Evolutionary conservation across 2,113 vertebrate genomes (phyloP).

Genomic region (Callopanchax toddi): DNA sequence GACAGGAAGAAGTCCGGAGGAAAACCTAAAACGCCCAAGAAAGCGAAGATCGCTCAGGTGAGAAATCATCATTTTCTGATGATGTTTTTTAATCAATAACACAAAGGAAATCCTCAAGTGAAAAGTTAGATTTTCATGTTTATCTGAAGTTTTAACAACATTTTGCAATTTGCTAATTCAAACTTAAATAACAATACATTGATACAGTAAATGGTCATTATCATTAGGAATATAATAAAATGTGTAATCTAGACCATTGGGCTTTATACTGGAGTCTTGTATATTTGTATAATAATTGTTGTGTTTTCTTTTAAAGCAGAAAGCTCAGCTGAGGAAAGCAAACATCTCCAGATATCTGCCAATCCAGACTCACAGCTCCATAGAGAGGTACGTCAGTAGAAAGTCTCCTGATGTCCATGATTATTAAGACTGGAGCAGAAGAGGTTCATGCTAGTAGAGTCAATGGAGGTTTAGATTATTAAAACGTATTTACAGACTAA

Average conservation of each 20-base stretch:
- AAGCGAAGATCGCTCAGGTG: constrained; percentile 83
- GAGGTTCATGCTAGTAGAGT: too few species aligned
- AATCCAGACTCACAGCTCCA: constrained; percentile 76
- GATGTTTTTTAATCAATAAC: too few species aligned
- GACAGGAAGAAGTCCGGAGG: constrained; percentile 83
- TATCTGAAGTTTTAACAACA: too few species aligned
- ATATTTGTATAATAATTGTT: not conserved
- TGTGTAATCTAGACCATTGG: not conserved
- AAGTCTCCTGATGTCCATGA: too few species aligned
- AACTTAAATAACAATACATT: too few species aligned
- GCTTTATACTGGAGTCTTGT: not conserved
- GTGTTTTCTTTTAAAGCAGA: constrained; percentile 65
- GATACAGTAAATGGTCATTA: too few species aligned
- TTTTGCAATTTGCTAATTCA: too few species aligned
- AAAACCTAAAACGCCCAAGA: constrained; percentile 76
- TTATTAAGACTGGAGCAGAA: too few species aligned
- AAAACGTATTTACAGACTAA: too few species aligned
- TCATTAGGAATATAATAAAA: not conserved
- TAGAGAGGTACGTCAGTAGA: constrained; percentile 67
- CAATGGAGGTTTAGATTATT: too few species aligned
- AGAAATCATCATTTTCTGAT: not conserved
- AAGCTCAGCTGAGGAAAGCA: constrained; percentile 80
- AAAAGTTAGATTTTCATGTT: too few species aligned
- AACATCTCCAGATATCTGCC: constrained; percentile 85
- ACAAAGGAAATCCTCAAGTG: too few species aligned